Base-by-base conservation (phyloP, 2,888 invertebrate species). In the Sarcophaga rosellei region DNA sequence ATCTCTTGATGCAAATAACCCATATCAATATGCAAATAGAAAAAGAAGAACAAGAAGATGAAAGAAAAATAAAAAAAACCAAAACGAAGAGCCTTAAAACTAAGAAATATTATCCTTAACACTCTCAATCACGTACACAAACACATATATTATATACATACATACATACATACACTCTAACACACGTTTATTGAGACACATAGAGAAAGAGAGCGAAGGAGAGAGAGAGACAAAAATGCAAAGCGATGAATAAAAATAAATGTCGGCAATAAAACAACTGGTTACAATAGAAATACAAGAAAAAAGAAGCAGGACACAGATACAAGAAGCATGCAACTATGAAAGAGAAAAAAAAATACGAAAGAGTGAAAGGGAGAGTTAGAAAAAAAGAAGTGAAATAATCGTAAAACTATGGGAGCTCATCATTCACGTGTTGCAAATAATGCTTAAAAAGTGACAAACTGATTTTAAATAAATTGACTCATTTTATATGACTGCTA, bases 391-490 rank as follows among this genome's bases (percentile, higher is more conserved):
- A 81, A 45, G n/a, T 35, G 35, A 25, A 61, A 44, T 4, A 62
- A 23, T 59, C 11, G 53, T 81, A 75, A 72, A 74, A 76, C 75
- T 72, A 81, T 80, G 59, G 66, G 47, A 85, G 81, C 85, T 84
- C 88, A 88, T 88, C 88, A 88, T 88, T 87, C 87, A 88, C 85
- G 83, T 86, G 77, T 84, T 76, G 78, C 79, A 88, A 88, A 87
- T 88, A 88, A 83, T 88, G 88, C 85, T 88, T 81, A 88, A 88
- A 87, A 87, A 88, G 89, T 86, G 86, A 88, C 88, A 89, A 88
- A 88, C 85, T 85, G 87, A 87, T 88, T 89, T 88, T 75, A 84
- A 88, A 88, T 88, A 89, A 88, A 89, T 88, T 88, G 88, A 89
- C 86, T 86, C 87, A 88, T 88, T 76, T 76, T 66, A 21, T n/a